A percentile compares a stretch with the other conserved stretches of the same genome.
phyloP scores from a whole-genome alignment of 2,888 invertebrate species.

The Nowickia ferox region DNA sequence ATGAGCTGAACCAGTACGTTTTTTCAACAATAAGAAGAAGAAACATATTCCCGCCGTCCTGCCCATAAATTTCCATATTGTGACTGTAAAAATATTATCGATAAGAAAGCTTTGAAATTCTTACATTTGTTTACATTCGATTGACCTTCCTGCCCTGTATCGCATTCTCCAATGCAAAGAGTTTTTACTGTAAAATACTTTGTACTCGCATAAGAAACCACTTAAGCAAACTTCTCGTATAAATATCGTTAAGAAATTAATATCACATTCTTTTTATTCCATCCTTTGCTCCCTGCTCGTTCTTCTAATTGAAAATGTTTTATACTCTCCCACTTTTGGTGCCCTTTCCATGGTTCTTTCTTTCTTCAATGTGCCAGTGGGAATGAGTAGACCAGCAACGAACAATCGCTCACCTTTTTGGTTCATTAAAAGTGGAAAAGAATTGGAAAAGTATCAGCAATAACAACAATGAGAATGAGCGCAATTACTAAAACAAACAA shows the following conservation, averaged over 20 bases:
- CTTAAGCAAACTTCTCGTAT: constrained; percentile 37
- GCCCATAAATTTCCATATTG: too few species aligned
- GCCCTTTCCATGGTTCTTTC: not conserved
- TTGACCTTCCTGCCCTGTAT: too few species aligned
- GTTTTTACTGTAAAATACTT: too few species aligned
- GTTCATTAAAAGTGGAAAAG: constrained; percentile 46
- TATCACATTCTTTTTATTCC: constrained; percentile 38
- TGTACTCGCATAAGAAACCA: not conserved
- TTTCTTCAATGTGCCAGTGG: not conserved
- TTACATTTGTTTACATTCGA: too few species aligned
- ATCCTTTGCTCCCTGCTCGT: not conserved
- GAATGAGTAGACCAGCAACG: not conserved
- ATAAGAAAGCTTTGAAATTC: too few species aligned
- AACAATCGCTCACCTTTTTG: constrained; percentile 42
- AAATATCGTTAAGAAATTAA: constrained; percentile 55
- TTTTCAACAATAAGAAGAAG: too few species aligned
- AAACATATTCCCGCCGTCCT: too few species aligned
- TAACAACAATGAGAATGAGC: constrained; percentile 26
- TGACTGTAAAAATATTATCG: too few species aligned
- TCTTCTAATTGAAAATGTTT: constrained; percentile 40
- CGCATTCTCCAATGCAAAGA: too few species aligned
- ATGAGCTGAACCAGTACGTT: too few species aligned
- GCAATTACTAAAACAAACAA: constrained; percentile 40
- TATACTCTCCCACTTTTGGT: not conserved
- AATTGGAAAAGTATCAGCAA: constrained; percentile 36